phyloP scores from a whole-genome alignment of 2,113 vertebrate genomes.

The Laterallus jamaicensis region DNA sequence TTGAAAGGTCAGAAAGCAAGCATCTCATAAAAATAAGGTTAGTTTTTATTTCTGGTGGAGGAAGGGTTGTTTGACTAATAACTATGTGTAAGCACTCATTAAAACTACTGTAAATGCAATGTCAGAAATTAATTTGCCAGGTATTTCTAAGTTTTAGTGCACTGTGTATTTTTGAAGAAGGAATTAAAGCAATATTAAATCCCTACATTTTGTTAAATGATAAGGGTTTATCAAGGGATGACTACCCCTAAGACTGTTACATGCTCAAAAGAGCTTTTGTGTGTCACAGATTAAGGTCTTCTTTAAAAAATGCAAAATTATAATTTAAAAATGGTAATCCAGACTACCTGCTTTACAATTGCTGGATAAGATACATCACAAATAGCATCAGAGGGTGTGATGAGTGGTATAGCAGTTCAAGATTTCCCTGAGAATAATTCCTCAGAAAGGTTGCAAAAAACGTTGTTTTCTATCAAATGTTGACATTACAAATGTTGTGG shows the following conservation, averaged over 20 bases:
- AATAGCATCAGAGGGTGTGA: background rate
- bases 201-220: slow-evolving; percentile 47
- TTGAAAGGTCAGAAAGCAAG: slow-evolving; percentile 59
- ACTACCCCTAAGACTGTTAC: slow-evolving; percentile 1
- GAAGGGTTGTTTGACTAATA: slow-evolving; percentile 50
- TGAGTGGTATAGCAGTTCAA: background rate
- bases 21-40: slow-evolving; percentile 56
- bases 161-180: slow-evolving; percentile 60
- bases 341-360: background rate
- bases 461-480: no score
- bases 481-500: background rate
- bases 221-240: slow-evolving; percentile 34
- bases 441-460: background rate
- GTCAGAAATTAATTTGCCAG: slow-evolving; percentile 58
- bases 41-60: slow-evolving; percentile 66
- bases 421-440: background rate
- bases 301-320: background rate
- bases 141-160: slow-evolving; percentile 60
- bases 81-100: slow-evolving; percentile 49
- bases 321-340: background rate
- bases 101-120: slow-evolving; percentile 68
- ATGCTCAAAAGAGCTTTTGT: slow-evolving; percentile 7
- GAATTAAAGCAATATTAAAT: slow-evolving; percentile 55
- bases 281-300: background rate
- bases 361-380: background rate